Conservation (phyloP, 1,140 invertebrate species). For the Rhyzopertha dominica region DNA sequence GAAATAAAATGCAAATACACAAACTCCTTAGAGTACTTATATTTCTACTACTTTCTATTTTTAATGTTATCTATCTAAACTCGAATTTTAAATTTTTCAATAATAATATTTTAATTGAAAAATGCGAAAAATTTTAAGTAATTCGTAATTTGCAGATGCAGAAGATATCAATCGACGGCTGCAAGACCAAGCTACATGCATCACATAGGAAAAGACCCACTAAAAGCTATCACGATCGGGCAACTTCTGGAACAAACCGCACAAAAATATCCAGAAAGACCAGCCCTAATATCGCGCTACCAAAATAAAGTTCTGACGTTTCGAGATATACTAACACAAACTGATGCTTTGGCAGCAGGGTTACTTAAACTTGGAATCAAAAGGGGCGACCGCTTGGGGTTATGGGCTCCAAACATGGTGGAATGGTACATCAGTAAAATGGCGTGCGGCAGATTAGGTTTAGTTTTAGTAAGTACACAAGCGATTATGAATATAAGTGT, state of each 20-base stretch:
- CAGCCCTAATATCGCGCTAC: conserved; percentile 56
- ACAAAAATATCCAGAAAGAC: conserved; percentile 51
- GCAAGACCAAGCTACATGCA: conserved; percentile 54
- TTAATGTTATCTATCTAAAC: no score
- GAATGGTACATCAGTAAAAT: conserved; percentile 78
- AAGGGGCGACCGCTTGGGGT: conserved; percentile 76
- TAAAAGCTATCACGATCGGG: conserved; percentile 59
- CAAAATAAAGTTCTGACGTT: conserved; percentile 61
- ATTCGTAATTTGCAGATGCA: no score
- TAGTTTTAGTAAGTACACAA: conserved; percentile 71
- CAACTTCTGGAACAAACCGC: conserved; percentile 54
- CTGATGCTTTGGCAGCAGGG: conserved; percentile 75
- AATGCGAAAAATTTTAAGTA: no score
- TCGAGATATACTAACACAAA: conserved; percentile 57
- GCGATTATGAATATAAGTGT: neutral
- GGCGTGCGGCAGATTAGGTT: conserved; percentile 74
- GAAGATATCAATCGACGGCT: no score
- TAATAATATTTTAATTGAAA: no score
- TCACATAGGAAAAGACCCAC: conserved; percentile 51
- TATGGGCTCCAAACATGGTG: conserved; percentile 83
- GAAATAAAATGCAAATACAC: no score
- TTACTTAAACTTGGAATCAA: conserved; percentile 70
- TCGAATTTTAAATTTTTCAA: no score
- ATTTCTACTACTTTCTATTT: no score
- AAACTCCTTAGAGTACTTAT: no score